Conservation (phyloP, 1,140 invertebrate genomes). For the Dinothrombium tinctorium region DNA sequence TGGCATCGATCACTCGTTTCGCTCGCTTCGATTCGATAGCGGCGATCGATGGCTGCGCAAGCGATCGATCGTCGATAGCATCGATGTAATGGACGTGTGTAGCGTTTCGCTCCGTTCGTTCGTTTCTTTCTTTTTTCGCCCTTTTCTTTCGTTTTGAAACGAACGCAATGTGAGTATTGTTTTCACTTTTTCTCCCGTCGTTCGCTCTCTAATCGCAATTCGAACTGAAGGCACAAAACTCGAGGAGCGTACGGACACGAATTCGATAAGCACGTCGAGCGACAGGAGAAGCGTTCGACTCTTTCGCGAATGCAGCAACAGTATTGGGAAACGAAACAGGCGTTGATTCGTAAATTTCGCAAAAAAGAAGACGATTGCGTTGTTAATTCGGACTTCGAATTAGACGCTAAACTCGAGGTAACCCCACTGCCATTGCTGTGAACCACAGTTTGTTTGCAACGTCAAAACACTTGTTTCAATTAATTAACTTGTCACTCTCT, state of each 20-base stretch:
- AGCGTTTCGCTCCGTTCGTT: too few species aligned
- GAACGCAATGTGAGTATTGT: too few species aligned
- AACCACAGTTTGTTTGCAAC: not conserved
- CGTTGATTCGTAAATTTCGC: constrained; percentile 72
- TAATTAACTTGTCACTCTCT: not conserved
- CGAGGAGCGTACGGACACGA: constrained; percentile 1
- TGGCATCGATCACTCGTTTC: too few species aligned
- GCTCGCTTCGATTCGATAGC: too few species aligned
- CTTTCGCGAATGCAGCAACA: constrained; percentile 72
- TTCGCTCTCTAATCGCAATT: too few species aligned
- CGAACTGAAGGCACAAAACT: too few species aligned
- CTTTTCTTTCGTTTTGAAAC: too few species aligned
- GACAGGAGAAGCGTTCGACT: constrained; percentile 21
- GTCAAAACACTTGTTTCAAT: not conserved
- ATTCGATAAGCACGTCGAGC: constrained; percentile 1
- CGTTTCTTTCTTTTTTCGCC: too few species aligned
- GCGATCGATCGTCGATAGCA: too few species aligned
- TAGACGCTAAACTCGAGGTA: constrained; percentile 83
- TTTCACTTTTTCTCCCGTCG: too few species aligned
- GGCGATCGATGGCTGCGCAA: too few species aligned
- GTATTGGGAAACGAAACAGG: constrained; percentile 95
- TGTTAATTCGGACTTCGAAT: constrained; percentile 75
- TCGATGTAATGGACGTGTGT: too few species aligned
- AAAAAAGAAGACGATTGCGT: constrained; percentile 96
- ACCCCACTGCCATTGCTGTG: not conserved